These are phyloP conservation scores for Garra rufa DNA, from an alignment of 2,113 vertebrate genomes.

Conservation along the genomic window DNA sequence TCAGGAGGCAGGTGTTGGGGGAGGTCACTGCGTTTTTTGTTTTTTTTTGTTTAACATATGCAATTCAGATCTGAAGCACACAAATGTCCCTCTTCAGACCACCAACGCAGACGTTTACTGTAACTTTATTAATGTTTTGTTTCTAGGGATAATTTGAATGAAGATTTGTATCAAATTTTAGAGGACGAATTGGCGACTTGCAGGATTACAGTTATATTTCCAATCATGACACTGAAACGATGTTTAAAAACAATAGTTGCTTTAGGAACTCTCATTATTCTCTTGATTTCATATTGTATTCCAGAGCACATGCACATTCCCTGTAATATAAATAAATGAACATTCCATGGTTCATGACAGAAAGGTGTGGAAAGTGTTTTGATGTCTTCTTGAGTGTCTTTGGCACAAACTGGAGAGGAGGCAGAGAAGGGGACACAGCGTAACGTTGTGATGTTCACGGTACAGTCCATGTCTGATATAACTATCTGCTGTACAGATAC, in stretches of 20 bases:
- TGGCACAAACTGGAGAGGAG: constrained; percentile 32
- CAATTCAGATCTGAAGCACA: constrained; percentile 69
- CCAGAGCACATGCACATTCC: constrained; percentile 62
- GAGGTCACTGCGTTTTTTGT: not conserved
- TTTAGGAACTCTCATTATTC: constrained; percentile 13
- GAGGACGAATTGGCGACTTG: constrained; percentile 53
- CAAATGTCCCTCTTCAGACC: constrained; percentile 39
- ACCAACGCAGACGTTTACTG: constrained; percentile 49
- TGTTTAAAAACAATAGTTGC: not conserved
- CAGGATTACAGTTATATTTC: constrained; percentile 49
- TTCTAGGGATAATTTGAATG: constrained; percentile 51
- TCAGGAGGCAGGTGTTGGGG: constrained; percentile 50
- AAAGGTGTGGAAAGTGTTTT: not conserved
- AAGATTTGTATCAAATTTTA: constrained; percentile 32
- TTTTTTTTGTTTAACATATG: constrained; percentile 71
- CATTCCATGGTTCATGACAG: constrained; percentile 62
- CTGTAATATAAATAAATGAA: constrained; percentile 50
- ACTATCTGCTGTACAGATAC: constrained; percentile 54
- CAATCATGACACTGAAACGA: constrained; percentile 40
- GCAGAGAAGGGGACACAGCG: not conserved
- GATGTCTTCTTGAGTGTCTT: constrained; percentile 10
- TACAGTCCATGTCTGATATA: constrained; percentile 24
- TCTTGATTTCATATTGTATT: constrained; percentile 46
- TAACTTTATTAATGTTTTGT: constrained; percentile 37
- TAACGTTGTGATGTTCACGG: not conserved